Evolutionary conservation across 2,888 invertebrate genomes (phyloP), one percentile per base, ranked within the genome.

Genomic region (Loripinus fragilis): DNA sequence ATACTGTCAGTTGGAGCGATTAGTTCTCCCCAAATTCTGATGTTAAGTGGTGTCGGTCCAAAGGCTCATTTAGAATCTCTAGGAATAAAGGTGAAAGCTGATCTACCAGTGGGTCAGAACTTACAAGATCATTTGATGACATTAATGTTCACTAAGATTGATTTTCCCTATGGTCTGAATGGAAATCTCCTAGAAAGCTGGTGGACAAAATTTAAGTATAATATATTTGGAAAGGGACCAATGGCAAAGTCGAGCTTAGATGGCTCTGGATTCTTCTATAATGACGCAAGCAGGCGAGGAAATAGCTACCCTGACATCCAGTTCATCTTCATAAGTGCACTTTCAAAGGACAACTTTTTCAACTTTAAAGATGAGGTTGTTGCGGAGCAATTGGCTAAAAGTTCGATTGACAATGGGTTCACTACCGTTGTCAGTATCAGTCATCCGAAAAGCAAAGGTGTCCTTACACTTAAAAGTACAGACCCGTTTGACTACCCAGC

Each of bases 381-480:
- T 10, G 23, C n/a, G 25, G 70, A 66, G 10, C 30, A 48, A 23
- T 0, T 71, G 20, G 30, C 30, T 17, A 41, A 25, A 25, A 28
- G n/a, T n/a, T 5, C 28, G 0, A 38, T n/a, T 15, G 48, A 64
- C 20, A 96, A 80, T n/a, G 84, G 82, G 0, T 83, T 83, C 55
- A 65, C 42, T 15, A 71, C 74, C 0, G 33, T 64, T 15, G 67
- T 76, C 0, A 48, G 65, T 10, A 41, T 80, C 5, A 50, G 82
- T 20, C 80, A 81, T 23, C 96, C 96, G 95, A 76, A 55, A 33
- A 69, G 69, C 15, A 64, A 8, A 12, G 74, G 74, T n/a, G 12
- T 8, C 33, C 25, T 74, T 1, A 42, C 20, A n/a, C 45, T 74
- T 33, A 30, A 45, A 33, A 69, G 69, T 45, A 17, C 15, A 0